Conservation (phyloP, 2,888 invertebrate species). For the Tinea pellionella region DNA sequence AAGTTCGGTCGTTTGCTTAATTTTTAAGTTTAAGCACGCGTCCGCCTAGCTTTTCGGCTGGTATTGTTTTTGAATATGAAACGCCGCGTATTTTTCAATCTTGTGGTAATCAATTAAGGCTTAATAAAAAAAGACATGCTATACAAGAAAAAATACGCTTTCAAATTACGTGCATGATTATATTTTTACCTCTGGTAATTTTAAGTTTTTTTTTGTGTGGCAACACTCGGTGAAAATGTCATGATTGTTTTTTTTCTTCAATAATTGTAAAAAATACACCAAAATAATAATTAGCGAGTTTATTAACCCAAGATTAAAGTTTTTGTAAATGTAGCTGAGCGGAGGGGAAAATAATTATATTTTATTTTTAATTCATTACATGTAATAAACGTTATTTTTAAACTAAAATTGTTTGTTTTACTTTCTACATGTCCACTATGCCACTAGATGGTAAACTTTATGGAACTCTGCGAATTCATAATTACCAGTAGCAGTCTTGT, state of each 20-base stretch:
- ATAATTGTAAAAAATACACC: constrained; percentile 19
- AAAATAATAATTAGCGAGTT: constrained; percentile 22
- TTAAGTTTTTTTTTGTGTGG: constrained; percentile 26
- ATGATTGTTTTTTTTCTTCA: constrained; percentile 10
- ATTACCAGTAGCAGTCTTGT: no score
- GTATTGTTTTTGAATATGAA: not conserved
- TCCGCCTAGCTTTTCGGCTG: not conserved
- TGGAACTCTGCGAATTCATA: no score
- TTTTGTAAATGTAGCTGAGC: constrained; percentile 39
- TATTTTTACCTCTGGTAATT: not conserved
- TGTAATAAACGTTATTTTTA: constrained; percentile 70
- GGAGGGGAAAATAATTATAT: not conserved
- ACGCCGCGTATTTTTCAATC: not conserved
- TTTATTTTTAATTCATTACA: constrained; percentile 59
- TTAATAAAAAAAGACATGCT: not conserved
- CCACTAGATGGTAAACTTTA: no score
- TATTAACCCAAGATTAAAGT: not conserved
- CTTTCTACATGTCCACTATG: not conserved
- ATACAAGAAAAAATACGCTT: not conserved
- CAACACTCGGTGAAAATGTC: constrained; percentile 26
- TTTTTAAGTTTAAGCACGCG: not conserved
- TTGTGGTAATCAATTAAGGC: not conserved
- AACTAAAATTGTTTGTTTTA: constrained; percentile 47
- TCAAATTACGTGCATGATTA: not conserved
- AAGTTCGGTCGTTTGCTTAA: not conserved